Evolutionary conservation across 2,888 invertebrate genomes (phyloP).

Genomic region (Nesidiocoris tenuis): DNA sequence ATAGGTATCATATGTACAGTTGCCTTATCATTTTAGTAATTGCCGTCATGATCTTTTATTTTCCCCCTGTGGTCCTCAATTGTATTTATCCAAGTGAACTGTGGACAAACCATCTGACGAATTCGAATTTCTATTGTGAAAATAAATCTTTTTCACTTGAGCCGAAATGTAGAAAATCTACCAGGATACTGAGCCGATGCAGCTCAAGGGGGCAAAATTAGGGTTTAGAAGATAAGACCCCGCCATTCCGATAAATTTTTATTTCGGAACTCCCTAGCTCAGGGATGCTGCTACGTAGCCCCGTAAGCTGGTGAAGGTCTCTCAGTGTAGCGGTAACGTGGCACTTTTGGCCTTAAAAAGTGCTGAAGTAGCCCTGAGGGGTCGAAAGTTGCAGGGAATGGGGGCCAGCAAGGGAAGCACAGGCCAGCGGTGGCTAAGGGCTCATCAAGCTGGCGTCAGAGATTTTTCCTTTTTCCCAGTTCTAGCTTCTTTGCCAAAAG

Average conservation of each 20-base stretch:
- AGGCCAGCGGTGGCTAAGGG: conserved; percentile 17
- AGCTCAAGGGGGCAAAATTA: too few species aligned
- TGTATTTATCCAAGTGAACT: too few species aligned
- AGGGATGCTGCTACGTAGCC: not conserved
- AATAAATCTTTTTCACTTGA: too few species aligned
- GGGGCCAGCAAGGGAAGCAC: conserved; percentile 9
- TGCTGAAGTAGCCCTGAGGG: conserved; percentile 23
- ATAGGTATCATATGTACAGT: too few species aligned
- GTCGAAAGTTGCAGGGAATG: conserved; percentile 5
- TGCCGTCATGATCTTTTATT: too few species aligned
- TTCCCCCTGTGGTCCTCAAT: too few species aligned
- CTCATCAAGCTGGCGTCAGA: conserved; percentile 36
- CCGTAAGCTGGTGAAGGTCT: not conserved
- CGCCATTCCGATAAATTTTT: conserved; percentile 24
- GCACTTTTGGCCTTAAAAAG: conserved; percentile 25
- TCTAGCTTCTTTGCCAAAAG: not conserved
- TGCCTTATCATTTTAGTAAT: too few species aligned
- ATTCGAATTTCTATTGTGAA: too few species aligned
- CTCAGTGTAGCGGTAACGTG: not conserved
- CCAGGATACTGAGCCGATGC: too few species aligned
- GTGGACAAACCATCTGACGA: too few species aligned
- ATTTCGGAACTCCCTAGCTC: not conserved
- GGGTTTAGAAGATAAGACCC: not conserved
- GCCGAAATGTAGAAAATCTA: too few species aligned
- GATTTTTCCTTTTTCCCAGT: conserved; percentile 13